These are phyloP conservation scores for Stenchaetothrips biformis DNA, from an alignment of 2,888 invertebrate species.

Conservation along the genomic window DNA sequence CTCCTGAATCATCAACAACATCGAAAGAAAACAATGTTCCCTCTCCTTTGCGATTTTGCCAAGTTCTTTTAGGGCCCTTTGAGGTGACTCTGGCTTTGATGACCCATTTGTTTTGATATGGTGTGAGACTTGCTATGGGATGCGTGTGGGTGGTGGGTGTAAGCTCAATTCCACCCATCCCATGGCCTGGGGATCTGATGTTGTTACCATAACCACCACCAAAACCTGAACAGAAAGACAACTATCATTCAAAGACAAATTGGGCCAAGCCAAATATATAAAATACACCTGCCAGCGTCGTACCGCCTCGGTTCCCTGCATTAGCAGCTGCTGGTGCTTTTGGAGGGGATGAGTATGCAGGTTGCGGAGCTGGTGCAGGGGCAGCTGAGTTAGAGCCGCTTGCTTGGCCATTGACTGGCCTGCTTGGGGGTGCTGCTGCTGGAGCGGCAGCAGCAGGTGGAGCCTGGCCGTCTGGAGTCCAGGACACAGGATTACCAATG, in stretches of 20 bases:
- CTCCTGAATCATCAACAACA: constrained; percentile 88
- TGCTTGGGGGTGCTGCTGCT: constrained; percentile 5
- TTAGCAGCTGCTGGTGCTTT: constrained; percentile 30
- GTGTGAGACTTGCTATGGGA: constrained; percentile 81
- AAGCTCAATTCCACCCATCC: constrained; percentile 26
- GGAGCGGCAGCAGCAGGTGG: constrained; percentile 30
- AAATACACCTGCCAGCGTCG: background rate
- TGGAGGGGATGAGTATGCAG: background rate
- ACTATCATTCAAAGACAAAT: background rate
- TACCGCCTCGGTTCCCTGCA: constrained; percentile 34
- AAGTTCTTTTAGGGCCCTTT: constrained; percentile 75
- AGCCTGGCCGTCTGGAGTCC: constrained; percentile 36
- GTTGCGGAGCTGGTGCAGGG: background rate
- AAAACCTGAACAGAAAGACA: background rate
- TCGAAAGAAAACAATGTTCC: constrained; percentile 92
- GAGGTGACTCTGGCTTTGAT: constrained; percentile 83
- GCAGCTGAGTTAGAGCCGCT: constrained; percentile 39
- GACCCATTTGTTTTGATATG: constrained; percentile 93
- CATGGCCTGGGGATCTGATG: background rate
- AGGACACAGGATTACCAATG: constrained; percentile 71
- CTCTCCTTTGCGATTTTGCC: constrained; percentile 89
- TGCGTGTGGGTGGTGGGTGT: constrained; percentile 49
- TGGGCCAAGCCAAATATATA: no score
- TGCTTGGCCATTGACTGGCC: constrained; percentile 25
- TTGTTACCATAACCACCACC: background rate